Conservation (phyloP, 2,888 invertebrate species). For the Xylocampa areola region DNA sequence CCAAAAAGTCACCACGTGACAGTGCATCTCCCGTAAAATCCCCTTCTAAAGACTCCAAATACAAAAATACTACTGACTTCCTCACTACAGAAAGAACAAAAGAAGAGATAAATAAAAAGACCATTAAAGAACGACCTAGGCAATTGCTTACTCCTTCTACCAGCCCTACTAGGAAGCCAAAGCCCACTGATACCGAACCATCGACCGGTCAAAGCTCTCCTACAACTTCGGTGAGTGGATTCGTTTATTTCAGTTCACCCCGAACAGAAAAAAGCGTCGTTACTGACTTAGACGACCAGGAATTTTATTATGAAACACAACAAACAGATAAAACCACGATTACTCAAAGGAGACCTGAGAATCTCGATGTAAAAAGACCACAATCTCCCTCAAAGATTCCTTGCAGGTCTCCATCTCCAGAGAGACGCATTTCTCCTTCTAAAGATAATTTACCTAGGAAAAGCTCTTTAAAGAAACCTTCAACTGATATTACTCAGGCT, state of each 20-base stretch:
- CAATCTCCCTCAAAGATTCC: slow-evolving; percentile 83
- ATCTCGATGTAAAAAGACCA: slow-evolving; percentile 65
- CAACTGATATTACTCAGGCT: slow-evolving; percentile 63
- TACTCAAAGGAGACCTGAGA: slow-evolving; percentile 63
- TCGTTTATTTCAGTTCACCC: slow-evolving; percentile 83
- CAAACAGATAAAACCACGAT: slow-evolving; percentile 56
- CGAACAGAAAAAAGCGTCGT: slow-evolving; percentile 69
- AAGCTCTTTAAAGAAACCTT: slow-evolving; percentile 84
- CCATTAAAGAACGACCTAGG: slow-evolving; percentile 72
- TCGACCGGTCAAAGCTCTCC: slow-evolving; percentile 88
- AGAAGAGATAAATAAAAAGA: slow-evolving; percentile 73
- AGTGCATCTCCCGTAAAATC: slow-evolving; percentile 72
- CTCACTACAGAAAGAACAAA: slow-evolving; percentile 72
- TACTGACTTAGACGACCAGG: slow-evolving; percentile 79
- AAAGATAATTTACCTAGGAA: slow-evolving; percentile 82
- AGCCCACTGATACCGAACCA: slow-evolving; percentile 72
- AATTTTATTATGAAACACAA: slow-evolving; percentile 61
- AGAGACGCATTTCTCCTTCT: slow-evolving; percentile 70
- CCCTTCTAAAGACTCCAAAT: slow-evolving; percentile 67
- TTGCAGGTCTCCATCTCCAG: slow-evolving; percentile 81
- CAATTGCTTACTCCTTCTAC: slow-evolving; percentile 86
- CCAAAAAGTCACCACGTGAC: slow-evolving; percentile 64
- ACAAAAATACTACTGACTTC: slow-evolving; percentile 74
- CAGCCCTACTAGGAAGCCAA: slow-evolving; percentile 85
- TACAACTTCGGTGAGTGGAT: slow-evolving; percentile 89